Base-by-base conservation (phyloP, 2,113 vertebrate species). In the Mustela lutreola region DNA sequence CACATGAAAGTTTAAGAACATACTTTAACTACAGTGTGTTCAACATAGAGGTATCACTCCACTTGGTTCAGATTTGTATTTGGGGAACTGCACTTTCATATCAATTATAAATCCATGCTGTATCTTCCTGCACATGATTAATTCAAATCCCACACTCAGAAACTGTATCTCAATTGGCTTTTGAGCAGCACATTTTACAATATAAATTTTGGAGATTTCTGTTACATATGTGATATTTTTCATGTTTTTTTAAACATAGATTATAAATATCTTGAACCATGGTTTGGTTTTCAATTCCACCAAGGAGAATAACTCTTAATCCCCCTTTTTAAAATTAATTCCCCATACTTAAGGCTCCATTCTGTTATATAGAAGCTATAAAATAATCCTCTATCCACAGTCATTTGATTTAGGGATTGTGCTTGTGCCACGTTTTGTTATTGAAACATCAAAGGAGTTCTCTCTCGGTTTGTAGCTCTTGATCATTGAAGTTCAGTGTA, bases 291-390 rank as follows among this genome's bases (percentile, higher is more conserved):
- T 26, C 48, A 70, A 18, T 92, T 94, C 50, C 85, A 45, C 60
- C 14, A 58, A 91, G 28, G 1, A 76, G n/a, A 80, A n/a, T 91
- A 83, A 85, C 4, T 75, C 15, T 62, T 73, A 76, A 62, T 62
- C 5, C 7, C 45, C 45, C 19, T 73, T 82, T 15, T 50, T 58
- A 5, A 16, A 67, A 31, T 26, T 67, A 75, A 85, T 36, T 16
- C 11, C 48, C 78, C 24, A 56, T 84, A 50, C 45, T 42, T 83
- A 90, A 92, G 8, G 26, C 8, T 79, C 8, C 21, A 60, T 78
- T 76, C 9, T 50, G 22, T 89, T 93, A 89, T 79, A 39, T 80
- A 75, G 96, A 82, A 79, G 4, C 70, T 88, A 53, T 81, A 56
- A 83, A 18, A 65, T 73, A 95, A 26, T 78, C 70, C n/a, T 7